Percentiles rank a stretch among this genome's conserved stretches.
phyloP scores from a whole-genome alignment of 2,888 invertebrate genomes.

The Himalopsyche kuldschensis region DNA sequence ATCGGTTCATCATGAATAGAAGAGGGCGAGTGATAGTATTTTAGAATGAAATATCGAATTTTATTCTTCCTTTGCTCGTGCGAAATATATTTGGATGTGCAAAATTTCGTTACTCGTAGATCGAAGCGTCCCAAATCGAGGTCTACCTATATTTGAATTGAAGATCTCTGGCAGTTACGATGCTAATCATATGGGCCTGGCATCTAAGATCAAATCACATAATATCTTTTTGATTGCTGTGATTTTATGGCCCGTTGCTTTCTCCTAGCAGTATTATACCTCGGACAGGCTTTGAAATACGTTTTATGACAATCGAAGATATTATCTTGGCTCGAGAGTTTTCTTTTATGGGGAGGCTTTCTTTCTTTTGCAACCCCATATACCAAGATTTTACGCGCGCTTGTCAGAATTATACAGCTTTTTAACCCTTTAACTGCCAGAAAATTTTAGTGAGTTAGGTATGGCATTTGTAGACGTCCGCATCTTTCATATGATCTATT shows the following conservation, averaged over 20 bases:
- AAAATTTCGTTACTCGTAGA: no score
- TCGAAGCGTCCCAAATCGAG: no score
- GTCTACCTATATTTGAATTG: background rate
- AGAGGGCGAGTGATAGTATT: no score
- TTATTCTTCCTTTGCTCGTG: no score
- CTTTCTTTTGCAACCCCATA: background rate
- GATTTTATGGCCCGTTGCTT: background rate
- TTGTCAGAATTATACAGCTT: background rate
- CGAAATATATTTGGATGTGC: no score
- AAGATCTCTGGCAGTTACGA: background rate
- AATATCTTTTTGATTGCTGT: conserved; percentile 10
- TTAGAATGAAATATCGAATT: no score
- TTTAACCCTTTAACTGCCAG: background rate
- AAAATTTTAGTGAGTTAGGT: no score
- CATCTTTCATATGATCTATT: no score
- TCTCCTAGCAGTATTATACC: background rate
- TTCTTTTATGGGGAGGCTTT: background rate
- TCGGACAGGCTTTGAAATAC: background rate
- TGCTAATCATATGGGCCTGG: background rate
- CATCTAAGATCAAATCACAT: background rate
- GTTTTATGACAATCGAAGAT: background rate
- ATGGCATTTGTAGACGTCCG: no score
- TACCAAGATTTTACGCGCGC: background rate
- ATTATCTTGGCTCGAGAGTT: background rate
- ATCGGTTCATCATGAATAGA: no score